phyloP scores from a whole-genome alignment of 1,140 invertebrate species.

The Drosophila obscura region DNA sequence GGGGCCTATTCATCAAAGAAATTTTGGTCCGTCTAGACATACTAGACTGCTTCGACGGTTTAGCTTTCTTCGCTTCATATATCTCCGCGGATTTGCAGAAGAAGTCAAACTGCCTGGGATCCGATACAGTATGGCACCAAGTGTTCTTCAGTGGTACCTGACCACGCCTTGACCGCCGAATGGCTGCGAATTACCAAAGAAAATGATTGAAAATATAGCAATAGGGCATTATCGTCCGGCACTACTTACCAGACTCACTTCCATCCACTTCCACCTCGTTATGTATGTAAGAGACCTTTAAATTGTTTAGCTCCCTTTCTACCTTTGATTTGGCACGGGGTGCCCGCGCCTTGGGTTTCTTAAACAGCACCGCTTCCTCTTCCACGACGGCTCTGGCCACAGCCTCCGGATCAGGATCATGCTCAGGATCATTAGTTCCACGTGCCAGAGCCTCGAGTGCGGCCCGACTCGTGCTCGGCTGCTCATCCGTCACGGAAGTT shows the following conservation, averaged over 20 bases:
- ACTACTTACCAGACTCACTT: constrained; percentile 38
- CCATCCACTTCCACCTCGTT: not conserved
- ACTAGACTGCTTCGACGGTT: not conserved
- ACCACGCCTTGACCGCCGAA: constrained; percentile 67
- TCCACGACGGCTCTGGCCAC: not conserved
- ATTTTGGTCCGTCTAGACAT: not conserved
- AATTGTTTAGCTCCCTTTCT: constrained; percentile 6
- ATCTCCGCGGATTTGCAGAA: not conserved
- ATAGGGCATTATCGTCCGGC: not conserved
- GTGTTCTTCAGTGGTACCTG: constrained; percentile 56
- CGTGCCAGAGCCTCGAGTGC: constrained; percentile 33
- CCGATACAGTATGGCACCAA: constrained; percentile 42
- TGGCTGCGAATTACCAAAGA: constrained; percentile 1
- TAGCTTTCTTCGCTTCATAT: not conserved
- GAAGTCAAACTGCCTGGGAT: constrained; percentile 35
- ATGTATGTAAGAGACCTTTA: constrained; percentile 5
- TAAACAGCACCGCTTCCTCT: constrained; percentile 39
- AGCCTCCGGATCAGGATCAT: too few relatives aligned
- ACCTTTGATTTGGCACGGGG: constrained; percentile 32
- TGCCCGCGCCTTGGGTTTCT: constrained; percentile 48
- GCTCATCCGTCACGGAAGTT: constrained; percentile 7
- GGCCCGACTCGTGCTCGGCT: constrained; percentile 56
- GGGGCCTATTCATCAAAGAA: not conserved
- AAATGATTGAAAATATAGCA: not conserved
- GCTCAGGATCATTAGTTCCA: not conserved